A percentile compares a stretch with the other conserved stretches of the same genome.
Evolutionary conservation across 2,888 invertebrate species (phyloP).

Genomic region (Orthosia incerta): DNA sequence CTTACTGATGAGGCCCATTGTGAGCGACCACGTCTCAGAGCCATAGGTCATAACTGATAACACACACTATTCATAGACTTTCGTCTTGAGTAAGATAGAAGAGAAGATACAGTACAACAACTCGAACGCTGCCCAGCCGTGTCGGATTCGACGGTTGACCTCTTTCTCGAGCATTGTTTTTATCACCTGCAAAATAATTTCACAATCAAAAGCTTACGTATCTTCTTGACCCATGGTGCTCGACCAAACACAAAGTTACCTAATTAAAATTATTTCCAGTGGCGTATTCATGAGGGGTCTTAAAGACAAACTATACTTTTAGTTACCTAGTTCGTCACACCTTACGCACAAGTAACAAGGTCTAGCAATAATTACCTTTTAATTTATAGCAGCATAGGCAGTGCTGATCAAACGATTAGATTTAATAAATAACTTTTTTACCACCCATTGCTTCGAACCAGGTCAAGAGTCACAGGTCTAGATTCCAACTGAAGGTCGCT

Average conservation of each 20-base stretch:
- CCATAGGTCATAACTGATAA: no score
- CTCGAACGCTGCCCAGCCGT: no score
- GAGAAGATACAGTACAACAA: no score
- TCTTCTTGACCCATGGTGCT: no score
- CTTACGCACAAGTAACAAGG: neutral
- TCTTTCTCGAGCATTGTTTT: no score
- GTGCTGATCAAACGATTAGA: conserved; percentile 38
- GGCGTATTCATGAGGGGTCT: neutral
- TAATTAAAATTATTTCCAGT: neutral
- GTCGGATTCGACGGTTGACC: no score
- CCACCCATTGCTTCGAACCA: conserved; percentile 26
- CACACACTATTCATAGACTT: no score
- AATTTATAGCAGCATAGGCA: conserved; percentile 21
- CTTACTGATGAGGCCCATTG: no score
- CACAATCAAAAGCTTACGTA: no score
- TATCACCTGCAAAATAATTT: no score
- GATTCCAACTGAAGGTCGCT: conserved; percentile 39
- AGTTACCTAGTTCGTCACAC: neutral
- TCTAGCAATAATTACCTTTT: conserved; percentile 17
- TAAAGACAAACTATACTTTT: neutral
- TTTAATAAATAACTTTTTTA: conserved; percentile 40
- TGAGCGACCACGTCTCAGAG: no score
- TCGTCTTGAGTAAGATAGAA: no score
- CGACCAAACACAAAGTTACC: neutral
- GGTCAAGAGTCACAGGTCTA: conserved; percentile 55